phyloP scores from a whole-genome alignment of 1,140 invertebrate genomes.

The Drosophila ananassae region DNA sequence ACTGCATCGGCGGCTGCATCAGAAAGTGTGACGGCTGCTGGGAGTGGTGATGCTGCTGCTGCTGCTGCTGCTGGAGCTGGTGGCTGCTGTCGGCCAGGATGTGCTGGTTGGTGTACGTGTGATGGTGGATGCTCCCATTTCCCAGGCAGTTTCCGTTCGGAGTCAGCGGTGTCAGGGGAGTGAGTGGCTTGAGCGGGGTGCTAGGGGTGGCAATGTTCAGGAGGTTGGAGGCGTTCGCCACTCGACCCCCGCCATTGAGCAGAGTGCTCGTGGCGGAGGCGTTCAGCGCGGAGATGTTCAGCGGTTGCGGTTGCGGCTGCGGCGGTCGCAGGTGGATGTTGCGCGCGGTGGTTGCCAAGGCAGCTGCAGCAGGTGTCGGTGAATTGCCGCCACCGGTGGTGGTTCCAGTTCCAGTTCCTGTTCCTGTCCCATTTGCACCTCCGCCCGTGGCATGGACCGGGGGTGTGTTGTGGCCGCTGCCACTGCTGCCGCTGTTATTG shows the following conservation, averaged over 20 bases:
- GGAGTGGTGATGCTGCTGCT: slow-evolving; percentile 23
- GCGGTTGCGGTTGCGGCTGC: slow-evolving; percentile 80
- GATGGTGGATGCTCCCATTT: slow-evolving; percentile 63
- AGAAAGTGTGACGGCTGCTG: slow-evolving; percentile 23
- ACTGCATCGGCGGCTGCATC: slow-evolving; percentile 13
- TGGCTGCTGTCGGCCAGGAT: slow-evolving; percentile 60
- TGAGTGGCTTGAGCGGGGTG: slow-evolving; percentile 46
- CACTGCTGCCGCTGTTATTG: slow-evolving; percentile 22
- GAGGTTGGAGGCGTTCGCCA: slow-evolving; percentile 55
- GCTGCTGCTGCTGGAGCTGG: slow-evolving; percentile 40
- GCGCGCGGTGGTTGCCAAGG: slow-evolving; percentile 70
- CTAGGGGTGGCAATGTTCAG: slow-evolving; percentile 67
- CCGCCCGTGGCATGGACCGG: neutral
- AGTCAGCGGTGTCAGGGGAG: slow-evolving; percentile 62
- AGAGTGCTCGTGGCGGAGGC: slow-evolving; percentile 56
- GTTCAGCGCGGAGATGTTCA: slow-evolving; percentile 89
- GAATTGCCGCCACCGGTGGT: slow-evolving; percentile 28
- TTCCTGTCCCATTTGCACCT: neutral
- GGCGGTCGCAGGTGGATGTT: slow-evolving; percentile 78
- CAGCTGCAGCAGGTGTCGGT: slow-evolving; percentile 62
- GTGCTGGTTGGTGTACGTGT: slow-evolving; percentile 78
- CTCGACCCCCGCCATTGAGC: slow-evolving; percentile 57
- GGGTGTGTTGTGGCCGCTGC: slow-evolving; percentile 14
- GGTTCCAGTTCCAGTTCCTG: slow-evolving; percentile 14
- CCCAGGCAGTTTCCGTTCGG: slow-evolving; percentile 68